Evolutionary conservation across 37 sponge, comb jelly and placozoan genomes (phyloP).

Genomic region (Mnemiopsis leidyi): DNA sequence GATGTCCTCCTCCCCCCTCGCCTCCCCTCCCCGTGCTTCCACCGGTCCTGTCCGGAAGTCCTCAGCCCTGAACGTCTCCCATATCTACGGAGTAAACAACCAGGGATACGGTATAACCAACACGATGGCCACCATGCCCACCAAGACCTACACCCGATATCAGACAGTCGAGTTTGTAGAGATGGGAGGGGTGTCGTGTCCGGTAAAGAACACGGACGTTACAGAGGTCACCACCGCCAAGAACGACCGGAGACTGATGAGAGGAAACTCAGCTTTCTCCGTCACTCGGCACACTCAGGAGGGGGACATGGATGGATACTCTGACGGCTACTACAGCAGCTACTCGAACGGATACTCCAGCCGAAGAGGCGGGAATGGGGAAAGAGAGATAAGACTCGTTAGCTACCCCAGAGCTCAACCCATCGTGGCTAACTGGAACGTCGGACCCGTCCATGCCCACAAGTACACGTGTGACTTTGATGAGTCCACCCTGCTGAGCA

Average conservation of each 20-base stretch:
- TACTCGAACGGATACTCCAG: background rate
- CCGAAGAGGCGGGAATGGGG: background rate
- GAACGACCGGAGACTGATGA: background rate
- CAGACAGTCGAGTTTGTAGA: background rate
- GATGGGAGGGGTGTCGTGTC: background rate
- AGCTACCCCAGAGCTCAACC: conserved; percentile 27
- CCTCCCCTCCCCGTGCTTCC: no score
- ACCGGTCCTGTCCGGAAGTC: background rate
- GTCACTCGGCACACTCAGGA: background rate
- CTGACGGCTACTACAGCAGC: background rate
- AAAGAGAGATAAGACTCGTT: background rate
- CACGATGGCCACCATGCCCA: background rate
- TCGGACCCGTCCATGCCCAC: background rate
- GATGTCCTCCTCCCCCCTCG: background rate
- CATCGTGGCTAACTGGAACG: background rate
- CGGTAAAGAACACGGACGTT: background rate
- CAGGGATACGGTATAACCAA: background rate
- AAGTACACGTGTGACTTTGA: background rate
- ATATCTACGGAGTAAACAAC: background rate
- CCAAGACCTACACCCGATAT: background rate
- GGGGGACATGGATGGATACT: background rate
- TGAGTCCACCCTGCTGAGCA: background rate
- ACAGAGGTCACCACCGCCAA: background rate
- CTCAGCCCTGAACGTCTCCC: background rate
- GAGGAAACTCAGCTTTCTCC: background rate